Evolutionary conservation across 2,113 vertebrate genomes (phyloP), one percentile per base, ranked within the genome.

Genomic region (Pterocles burchelli): DNA sequence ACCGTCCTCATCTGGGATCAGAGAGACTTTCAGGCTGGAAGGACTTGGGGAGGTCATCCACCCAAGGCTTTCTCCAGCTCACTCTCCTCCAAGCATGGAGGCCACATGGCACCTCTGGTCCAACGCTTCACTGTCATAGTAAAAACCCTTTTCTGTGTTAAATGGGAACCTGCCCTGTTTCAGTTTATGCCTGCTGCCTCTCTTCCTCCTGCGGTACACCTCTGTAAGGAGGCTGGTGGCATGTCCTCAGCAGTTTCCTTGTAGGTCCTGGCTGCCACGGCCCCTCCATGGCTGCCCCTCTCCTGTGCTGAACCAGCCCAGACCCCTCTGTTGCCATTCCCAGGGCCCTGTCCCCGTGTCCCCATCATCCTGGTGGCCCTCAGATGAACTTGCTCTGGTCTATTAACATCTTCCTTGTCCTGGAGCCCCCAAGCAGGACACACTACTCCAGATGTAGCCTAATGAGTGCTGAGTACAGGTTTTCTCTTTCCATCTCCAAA

Each of bases 401-500:
- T 36, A 26, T 68, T 85, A 88, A 65, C 20, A 71, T 34, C 46
- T 29, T 76, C 83, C 65, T 86, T 63, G 33, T 49, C 48, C 61
- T 51, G 65, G 51, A 92, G 57, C 57, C 74, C 89, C 68, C 81
- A 48, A 67, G 76, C 43, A 85, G 26, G 68, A 78, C 6, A 6
- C 52, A 48, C 48, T 11, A 45, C 61, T 75, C 83, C 89, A 92
- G 91, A 71, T 74, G 68, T 20, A 55, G 20, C 43, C 86, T 78
- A 78, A 67, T 13, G 86, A 89, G 72, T 7, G 17, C 79, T 45
- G 19, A 87, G 46, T 38, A 71, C 73, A 75, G 51, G 51, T 75
- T 88, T 84, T 83, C 45, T 72, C n/a, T 62, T 88, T 74, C 63
- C 48, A 13, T 86, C 52, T 95, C 79, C 75, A 77, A 90, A 81